These are phyloP conservation scores for Butorides virescens DNA, from an alignment of 2,113 vertebrate species.

Conservation along the genomic window DNA sequence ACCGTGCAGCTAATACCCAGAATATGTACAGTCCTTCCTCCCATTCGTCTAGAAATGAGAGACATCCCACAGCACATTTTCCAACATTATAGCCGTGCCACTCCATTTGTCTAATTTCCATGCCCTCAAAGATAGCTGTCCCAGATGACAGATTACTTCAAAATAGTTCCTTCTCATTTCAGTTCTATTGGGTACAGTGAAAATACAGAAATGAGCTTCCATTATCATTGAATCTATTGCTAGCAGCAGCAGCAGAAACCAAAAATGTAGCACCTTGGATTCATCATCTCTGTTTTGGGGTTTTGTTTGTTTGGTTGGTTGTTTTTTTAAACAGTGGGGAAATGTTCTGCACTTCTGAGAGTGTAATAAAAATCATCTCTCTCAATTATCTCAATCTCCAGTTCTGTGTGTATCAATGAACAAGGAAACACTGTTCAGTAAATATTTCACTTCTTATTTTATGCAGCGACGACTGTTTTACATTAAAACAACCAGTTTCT, in stretches of 20 bases:
- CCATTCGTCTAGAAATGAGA: not conserved
- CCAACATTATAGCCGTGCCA: not conserved
- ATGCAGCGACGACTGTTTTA: not conserved
- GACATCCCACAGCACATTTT: not conserved
- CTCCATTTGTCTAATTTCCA: not conserved
- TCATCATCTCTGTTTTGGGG: not conserved
- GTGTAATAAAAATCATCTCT: not conserved
- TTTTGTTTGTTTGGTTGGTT: not conserved
- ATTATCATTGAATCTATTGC: not conserved
- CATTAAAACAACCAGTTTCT: not conserved
- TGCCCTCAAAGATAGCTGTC: not conserved
- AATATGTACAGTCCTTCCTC: not conserved
- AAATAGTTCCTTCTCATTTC: not conserved
- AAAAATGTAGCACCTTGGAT: not conserved
- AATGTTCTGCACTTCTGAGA: not conserved
- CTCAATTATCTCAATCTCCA: not conserved
- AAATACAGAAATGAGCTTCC: not conserved
- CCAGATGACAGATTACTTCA: not conserved
- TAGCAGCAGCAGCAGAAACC: not conserved
- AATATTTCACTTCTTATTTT: not conserved
- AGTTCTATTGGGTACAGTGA: not conserved
- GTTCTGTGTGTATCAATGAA: not conserved
- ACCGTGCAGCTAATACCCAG: not conserved
- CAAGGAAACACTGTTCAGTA: not conserved
- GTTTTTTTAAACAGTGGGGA: not conserved